Percentiles rank a stretch among this genome's conserved stretches.
Evolutionary conservation across 2,113 vertebrate species (phyloP).

Genomic region (Mesoclemmys tuberculata): DNA sequence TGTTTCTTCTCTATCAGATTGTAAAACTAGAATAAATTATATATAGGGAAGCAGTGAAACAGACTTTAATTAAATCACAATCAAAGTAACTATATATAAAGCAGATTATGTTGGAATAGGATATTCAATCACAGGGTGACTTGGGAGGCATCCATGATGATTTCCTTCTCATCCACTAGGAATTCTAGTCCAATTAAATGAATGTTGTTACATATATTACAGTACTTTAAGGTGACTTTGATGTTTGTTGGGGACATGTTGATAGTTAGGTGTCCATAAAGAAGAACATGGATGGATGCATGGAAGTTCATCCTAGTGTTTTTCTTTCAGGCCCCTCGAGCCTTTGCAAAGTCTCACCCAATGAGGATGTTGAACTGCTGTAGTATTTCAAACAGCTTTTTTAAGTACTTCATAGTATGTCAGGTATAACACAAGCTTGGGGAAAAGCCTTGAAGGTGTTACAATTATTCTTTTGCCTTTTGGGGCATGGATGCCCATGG

Average conservation of each 20-base stretch:
- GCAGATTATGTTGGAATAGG: constrained; percentile 17
- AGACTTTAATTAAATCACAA: constrained; percentile 29
- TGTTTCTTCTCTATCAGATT: background rate
- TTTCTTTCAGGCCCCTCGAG: background rate
- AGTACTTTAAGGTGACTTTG: background rate
- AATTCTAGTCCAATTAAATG: background rate
- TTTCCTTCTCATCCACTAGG: background rate
- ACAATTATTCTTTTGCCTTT: background rate
- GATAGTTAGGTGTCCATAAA: background rate
- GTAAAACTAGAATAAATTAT: constrained; percentile 1
- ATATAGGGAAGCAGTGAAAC: background rate
- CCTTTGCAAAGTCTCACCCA: fast-evolving
- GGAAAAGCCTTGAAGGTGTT: background rate
- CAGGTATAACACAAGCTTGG: fast-evolving
- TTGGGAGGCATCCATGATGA: background rate
- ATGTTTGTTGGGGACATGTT: background rate
- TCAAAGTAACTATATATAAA: background rate
- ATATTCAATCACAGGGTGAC: background rate
- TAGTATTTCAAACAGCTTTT: fast-evolving
- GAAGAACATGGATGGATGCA: background rate
- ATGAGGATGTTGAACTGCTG: background rate
- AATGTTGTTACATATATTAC: background rate
- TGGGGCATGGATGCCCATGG: background rate
- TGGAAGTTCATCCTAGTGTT: background rate
- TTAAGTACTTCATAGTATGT: fast-evolving